These are phyloP conservation scores for Battus philenor DNA, from an alignment of 1,140 invertebrate genomes.

Conservation along the genomic window DNA sequence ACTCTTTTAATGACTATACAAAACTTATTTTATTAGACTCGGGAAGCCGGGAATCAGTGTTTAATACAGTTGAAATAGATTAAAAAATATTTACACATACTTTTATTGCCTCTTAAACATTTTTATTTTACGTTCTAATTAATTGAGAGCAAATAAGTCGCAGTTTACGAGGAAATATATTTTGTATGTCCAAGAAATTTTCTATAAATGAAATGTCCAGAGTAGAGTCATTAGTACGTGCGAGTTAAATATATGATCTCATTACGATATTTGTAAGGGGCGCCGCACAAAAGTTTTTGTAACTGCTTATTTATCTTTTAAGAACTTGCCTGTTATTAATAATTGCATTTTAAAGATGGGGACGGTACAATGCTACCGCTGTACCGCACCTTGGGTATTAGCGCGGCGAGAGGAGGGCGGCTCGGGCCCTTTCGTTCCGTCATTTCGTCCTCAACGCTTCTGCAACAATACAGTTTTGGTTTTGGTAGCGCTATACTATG, in stretches of 20 bases:
- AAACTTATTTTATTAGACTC: conserved; percentile 60
- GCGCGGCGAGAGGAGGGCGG: no score
- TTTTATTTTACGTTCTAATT: conserved; percentile 63
- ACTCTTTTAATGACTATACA: conserved; percentile 65
- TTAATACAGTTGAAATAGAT: conserved; percentile 46
- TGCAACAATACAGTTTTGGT: no score
- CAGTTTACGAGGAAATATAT: conserved; percentile 40
- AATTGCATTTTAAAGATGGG: no score
- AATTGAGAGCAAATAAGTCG: conserved; percentile 62
- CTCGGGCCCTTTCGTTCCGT: no score
- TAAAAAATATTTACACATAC: conserved; percentile 54
- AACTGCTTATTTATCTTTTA: no score
- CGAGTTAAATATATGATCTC: background rate
- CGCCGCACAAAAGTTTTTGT: no score
- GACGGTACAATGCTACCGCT: no score
- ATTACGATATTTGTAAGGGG: no score
- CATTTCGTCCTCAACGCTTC: no score
- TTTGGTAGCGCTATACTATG: no score
- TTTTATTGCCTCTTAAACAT: conserved; percentile 49
- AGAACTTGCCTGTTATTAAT: no score
- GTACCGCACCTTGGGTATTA: no score
- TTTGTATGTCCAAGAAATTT: conserved; percentile 6
- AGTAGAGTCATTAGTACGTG: background rate
- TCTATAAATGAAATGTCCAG: conserved; percentile 5
- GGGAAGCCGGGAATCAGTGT: conserved; percentile 31